These are phyloP conservation scores for Elaphurus davidianus DNA, from an alignment of 2,113 vertebrate genomes.

Conservation along the genomic window DNA sequence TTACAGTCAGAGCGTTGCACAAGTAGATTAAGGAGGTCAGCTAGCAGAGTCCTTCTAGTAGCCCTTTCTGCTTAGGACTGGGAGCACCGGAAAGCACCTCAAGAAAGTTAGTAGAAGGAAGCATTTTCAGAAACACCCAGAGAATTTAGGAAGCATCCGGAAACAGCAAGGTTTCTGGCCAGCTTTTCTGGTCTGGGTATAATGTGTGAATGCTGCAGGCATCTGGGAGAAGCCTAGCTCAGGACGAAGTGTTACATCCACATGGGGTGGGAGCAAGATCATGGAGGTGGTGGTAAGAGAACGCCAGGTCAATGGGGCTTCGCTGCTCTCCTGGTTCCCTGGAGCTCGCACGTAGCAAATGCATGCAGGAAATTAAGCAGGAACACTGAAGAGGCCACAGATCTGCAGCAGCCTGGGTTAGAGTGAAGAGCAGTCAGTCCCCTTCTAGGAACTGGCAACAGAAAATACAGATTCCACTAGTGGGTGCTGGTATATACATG, in stretches of 20 bases:
- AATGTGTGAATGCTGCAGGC: not conserved
- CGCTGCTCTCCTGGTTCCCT: not conserved
- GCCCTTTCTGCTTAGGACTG: not conserved
- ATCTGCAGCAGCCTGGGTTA: not conserved
- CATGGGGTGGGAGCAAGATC: fast-evolving
- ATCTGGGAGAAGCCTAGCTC: not conserved
- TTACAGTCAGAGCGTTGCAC: not conserved
- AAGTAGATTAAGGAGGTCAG: not conserved
- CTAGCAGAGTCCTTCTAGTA: not conserved
- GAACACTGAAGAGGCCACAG: not conserved
- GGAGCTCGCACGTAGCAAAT: not conserved
- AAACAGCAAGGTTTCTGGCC: not conserved
- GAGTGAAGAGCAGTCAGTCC: not conserved
- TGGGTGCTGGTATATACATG: not conserved
- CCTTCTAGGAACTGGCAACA: not conserved
- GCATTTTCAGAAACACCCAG: not conserved
- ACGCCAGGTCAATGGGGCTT: not conserved
- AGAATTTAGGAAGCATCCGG: not conserved
- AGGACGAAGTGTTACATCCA: no score
- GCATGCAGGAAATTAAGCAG: not conserved
- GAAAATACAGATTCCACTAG: not conserved
- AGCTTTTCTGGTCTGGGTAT: not conserved
- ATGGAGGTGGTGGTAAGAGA: not conserved
- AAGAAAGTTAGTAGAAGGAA: not conserved
- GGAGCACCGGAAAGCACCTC: not conserved